A percentile compares a stretch with the other conserved stretches of the same genome.
Evolutionary conservation across 1,140 invertebrate genomes (phyloP).

Genomic region (Probaryconus sp.): DNA sequence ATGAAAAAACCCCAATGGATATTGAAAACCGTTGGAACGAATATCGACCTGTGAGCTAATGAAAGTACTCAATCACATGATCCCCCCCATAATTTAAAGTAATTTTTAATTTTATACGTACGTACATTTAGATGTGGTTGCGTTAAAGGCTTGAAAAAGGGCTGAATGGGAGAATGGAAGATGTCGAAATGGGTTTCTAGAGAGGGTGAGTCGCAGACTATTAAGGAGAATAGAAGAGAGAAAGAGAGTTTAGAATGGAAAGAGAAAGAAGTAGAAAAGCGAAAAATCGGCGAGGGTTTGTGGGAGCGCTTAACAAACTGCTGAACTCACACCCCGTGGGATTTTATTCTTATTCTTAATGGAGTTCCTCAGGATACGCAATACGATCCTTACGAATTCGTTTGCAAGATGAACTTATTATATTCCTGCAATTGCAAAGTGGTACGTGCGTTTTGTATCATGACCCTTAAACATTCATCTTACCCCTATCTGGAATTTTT

Average conservation of each 20-base stretch:
- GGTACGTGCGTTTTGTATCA: conserved; percentile 21
- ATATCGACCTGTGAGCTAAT: conserved; percentile 24
- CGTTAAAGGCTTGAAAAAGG: conserved; percentile 47
- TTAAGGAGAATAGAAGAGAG: conserved; percentile 56
- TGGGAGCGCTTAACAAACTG: conserved; percentile 74
- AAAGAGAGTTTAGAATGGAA: conserved; percentile 48
- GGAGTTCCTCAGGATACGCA: conserved; percentile 71
- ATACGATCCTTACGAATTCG: conserved; percentile 65
- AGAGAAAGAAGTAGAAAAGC: conserved; percentile 52
- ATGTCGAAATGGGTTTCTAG: conserved; percentile 55
- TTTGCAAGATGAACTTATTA: conserved; percentile 49
- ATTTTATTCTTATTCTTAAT: conserved; percentile 76
- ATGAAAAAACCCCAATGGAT: background rate
- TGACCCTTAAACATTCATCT: conserved; percentile 23
- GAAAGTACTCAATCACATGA: conserved; percentile 25
- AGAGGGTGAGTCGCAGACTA: conserved; percentile 37
- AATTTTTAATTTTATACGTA: conserved; percentile 50
- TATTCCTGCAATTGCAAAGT: conserved; percentile 30
- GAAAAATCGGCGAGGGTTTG: conserved; percentile 57
- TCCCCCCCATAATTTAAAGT: conserved; percentile 7
- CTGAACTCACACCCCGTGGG: conserved; percentile 74
- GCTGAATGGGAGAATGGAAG: conserved; percentile 52
- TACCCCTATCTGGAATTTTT: too few species aligned
- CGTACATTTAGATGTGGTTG: conserved; percentile 46
- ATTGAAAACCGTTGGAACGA: conserved; percentile 20